Base-by-base conservation (phyloP, 2,888 invertebrate species). In the Colostygia pectinataria region DNA sequence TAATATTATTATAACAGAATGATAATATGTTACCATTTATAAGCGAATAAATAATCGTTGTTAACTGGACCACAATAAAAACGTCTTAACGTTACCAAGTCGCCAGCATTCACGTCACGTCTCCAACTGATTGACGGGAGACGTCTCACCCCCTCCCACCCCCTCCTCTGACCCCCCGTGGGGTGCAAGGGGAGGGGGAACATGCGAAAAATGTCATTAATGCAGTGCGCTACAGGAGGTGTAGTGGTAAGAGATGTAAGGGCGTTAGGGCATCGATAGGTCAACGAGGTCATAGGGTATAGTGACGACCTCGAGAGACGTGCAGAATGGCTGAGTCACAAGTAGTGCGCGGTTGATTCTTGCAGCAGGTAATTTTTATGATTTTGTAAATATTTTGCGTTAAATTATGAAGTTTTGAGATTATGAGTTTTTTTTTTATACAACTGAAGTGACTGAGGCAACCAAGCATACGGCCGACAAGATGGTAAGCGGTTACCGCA, bases 171-270 rank as follows among this genome's bases (percentile, higher is more conserved):
- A 5, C 62, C 46, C 48, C 53, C 43, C 13, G 36, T 24, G 41
- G 48, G 31, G 43, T 33, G n/a, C n/a, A n/a, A 10, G 20, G 20
- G 32, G 8, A 9, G 33, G 67, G 80, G 85, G 77, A 86, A 82
- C 84, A 87, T 84, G 87, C 83, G 88, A 87, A 86, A 87, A 88
- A 87, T 88, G 87, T 83, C 87, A 87, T 86, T 87, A 86, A 87
- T 88, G 87, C 86, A 88, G 80, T 82, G 44, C 45, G 34, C 47
- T 72, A 71, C 66, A 69, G 68, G 67, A 66, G 63, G 70, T 65
- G 60, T 61, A 61, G 58, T 61, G 58, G 51, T 53, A 33, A 42
- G 37, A 39, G 53, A 53, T 51, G 44, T 57, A 33, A 47, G 42
- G 43, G 29, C 39, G 46, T 34, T 45, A 39, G 37, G 48, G 45